phyloP scores from a whole-genome alignment of 2,113 vertebrate genomes.

The Pyxicephalus adspersus region DNA sequence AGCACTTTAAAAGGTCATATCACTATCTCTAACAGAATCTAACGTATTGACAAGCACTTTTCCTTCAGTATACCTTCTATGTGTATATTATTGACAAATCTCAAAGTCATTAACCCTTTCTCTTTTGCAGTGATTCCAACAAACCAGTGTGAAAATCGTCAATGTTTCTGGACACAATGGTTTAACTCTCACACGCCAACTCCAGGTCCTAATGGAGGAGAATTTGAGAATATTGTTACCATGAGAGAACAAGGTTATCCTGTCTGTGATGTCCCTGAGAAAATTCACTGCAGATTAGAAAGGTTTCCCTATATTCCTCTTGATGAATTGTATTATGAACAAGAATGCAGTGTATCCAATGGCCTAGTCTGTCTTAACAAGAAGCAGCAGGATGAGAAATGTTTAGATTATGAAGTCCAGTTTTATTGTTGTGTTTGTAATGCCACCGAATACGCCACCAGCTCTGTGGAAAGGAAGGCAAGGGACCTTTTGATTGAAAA shows the following conservation, averaged over 20 bases:
- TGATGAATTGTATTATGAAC: neutral
- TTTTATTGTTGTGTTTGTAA: conserved; percentile 16
- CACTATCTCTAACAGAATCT: neutral
- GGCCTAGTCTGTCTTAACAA: conserved; percentile 23
- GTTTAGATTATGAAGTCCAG: conserved; percentile 19
- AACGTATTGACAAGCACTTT: neutral
- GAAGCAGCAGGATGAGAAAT: neutral
- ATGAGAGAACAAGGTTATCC: neutral
- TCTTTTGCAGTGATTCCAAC: neutral
- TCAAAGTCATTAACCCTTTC: neutral
- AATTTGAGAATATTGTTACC: conserved; percentile 1
- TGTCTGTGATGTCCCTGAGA: neutral
- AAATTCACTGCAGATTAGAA: neutral
- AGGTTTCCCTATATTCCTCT: conserved; percentile 25
- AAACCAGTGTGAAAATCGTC: neutral
- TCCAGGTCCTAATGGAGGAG: conserved; percentile 13
- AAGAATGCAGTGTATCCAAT: neutral
- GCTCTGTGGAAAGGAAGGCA: too few species aligned
- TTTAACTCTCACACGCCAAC: neutral
- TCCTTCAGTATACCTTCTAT: neutral
- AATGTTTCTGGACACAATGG: conserved; percentile 1
- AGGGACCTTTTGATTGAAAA: too few species aligned
- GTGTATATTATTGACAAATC: neutral
- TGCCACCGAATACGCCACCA: neutral
- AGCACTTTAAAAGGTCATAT: neutral